Evolutionary conservation across 2,888 invertebrate genomes (phyloP).

Genomic region (Ceraclea dissimilis): DNA sequence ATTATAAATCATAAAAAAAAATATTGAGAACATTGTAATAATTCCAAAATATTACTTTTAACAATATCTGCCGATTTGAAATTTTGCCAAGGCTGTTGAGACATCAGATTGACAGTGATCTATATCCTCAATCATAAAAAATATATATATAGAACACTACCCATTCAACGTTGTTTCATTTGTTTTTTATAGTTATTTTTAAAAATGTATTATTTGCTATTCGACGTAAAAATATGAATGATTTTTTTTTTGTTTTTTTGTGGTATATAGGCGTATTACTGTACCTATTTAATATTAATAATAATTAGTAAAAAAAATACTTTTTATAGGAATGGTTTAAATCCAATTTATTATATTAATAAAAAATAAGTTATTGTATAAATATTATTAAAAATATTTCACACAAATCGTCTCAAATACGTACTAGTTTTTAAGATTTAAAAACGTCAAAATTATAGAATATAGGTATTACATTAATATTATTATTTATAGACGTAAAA

Average conservation of each 20-base stretch:
- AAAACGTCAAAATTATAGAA: constrained; percentile 25
- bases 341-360: background rate
- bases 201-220: no score
- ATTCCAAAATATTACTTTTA: background rate
- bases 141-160: no score
- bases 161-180: no score
- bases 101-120: no score
- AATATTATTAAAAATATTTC: constrained; percentile 16
- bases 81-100: no score
- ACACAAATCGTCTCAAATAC: constrained; percentile 29
- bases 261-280: constrained; percentile 4
- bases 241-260: background rate
- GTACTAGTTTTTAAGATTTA: constrained; percentile 30
- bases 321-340: background rate
- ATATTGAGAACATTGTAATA: no score
- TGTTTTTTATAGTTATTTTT: no score
- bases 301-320: background rate
- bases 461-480: constrained; percentile 10
- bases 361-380: background rate
- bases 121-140: no score
- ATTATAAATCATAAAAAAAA: no score
- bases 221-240: no score
- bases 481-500: background rate
- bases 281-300: constrained; percentile 9
- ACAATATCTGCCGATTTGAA: background rate